phyloP scores from a whole-genome alignment of 2,888 invertebrate genomes.

The Drosophila limbata region DNA sequence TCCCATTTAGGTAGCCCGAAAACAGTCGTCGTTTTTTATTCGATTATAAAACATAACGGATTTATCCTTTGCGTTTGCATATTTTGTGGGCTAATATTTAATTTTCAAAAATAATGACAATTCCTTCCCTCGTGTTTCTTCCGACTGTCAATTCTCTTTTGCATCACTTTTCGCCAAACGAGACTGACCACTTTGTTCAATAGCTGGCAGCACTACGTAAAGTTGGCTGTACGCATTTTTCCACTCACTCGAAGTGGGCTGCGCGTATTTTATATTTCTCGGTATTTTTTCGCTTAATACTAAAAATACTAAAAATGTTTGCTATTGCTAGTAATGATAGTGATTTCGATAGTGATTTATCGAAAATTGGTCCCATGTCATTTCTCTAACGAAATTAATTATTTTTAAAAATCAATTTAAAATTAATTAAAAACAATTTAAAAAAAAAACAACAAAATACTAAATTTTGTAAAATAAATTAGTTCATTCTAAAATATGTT shows the following conservation, averaged over 20 bases:
- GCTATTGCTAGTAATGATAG: too few species aligned
- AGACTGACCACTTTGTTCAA: constrained; percentile 36
- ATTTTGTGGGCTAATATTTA: constrained; percentile 39
- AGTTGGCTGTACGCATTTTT: constrained; percentile 26
- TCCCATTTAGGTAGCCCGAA: constrained; percentile 27
- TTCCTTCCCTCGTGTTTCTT: constrained; percentile 79
- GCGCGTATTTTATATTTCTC: background rate
- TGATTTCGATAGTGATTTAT: too few species aligned
- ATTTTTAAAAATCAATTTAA: too few species aligned
- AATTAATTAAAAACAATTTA: too few species aligned
- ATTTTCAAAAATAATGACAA: constrained; percentile 68
- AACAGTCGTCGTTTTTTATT: constrained; percentile 23
- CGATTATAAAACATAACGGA: constrained; percentile 47
- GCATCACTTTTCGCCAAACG: constrained; percentile 49
- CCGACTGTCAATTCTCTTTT: constrained; percentile 71
- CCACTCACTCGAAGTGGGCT: constrained; percentile 15
- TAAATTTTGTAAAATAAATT: too few species aligned
- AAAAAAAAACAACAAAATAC: too few species aligned
- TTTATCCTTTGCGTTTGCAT: constrained; percentile 28
- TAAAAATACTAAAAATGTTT: too few species aligned
- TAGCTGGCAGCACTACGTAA: constrained; percentile 24
- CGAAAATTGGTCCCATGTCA: too few species aligned
- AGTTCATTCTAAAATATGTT: too few species aligned
- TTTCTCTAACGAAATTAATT: too few species aligned
- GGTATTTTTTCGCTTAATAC: constrained; percentile 21